phyloP scores from a whole-genome alignment of 30 jellyfish, hydroid and myxozoan genomes.

The Mastigias papua region DNA sequence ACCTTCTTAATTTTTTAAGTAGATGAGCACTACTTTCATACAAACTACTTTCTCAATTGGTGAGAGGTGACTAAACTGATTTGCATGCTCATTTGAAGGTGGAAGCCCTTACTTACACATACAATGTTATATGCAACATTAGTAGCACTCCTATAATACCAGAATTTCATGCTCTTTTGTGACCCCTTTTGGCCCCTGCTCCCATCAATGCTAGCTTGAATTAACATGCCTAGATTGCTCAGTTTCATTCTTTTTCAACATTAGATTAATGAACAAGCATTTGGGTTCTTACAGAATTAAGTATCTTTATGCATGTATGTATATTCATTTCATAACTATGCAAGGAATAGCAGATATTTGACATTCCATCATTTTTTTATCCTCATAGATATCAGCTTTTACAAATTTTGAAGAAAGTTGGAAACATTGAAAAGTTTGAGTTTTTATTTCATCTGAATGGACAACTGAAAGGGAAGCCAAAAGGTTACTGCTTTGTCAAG shows the following conservation, averaged over 20 bases:
- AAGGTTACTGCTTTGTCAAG: slow-evolving; percentile 88
- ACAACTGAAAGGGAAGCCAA: slow-evolving; percentile 86
- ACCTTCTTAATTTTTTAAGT: too few relatives aligned
- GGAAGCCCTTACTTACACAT: neutral
- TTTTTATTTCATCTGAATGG: slow-evolving; percentile 82
- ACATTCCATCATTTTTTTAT: too few relatives aligned
- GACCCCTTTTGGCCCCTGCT: too few relatives aligned
- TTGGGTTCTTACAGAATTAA: too few relatives aligned
- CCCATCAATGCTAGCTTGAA: too few relatives aligned
- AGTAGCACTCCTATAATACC: neutral
- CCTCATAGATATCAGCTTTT: slow-evolving; percentile 77
- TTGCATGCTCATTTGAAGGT: neutral
- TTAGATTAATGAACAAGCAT: too few relatives aligned
- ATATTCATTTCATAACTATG: too few relatives aligned
- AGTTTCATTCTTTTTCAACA: too few relatives aligned
- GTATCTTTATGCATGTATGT: too few relatives aligned
- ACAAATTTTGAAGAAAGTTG: slow-evolving; percentile 69
- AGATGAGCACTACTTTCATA: neutral
- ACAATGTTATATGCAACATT: neutral
- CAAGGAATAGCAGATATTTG: too few relatives aligned
- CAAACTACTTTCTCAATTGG: neutral
- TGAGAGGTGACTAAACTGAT: neutral
- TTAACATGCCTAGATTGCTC: too few relatives aligned
- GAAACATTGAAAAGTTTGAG: slow-evolving; percentile 65
- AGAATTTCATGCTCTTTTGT: too few relatives aligned